These are phyloP conservation scores for Brienomyrus brachyistius DNA, from an alignment of 2,113 vertebrate species.

Conservation along the genomic window DNA sequence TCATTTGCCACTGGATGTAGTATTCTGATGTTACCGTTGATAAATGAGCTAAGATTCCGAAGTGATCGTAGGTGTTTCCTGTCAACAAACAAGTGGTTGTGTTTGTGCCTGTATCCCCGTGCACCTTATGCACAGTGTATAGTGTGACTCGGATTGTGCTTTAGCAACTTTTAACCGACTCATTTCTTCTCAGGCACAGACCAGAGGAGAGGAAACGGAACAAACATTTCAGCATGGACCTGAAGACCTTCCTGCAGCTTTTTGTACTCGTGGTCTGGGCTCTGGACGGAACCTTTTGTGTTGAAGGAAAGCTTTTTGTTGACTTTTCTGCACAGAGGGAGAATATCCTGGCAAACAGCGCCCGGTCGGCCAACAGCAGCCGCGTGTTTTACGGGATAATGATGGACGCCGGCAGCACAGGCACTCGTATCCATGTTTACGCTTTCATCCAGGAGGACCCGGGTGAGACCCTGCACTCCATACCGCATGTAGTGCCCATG, in stretches of 20 bases:
- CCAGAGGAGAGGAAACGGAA: neutral
- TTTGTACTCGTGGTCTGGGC: conserved; percentile 41
- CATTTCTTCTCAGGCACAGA: neutral
- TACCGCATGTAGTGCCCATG: neutral
- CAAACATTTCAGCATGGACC: conserved; percentile 37
- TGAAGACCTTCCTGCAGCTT: conserved; percentile 25
- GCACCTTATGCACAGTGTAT: neutral
- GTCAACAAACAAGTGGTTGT: conserved; percentile 7
- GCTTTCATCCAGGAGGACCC: conserved; percentile 74
- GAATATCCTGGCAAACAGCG: conserved; percentile 61
- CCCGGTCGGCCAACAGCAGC: conserved; percentile 69
- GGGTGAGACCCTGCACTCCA: conserved; percentile 52
- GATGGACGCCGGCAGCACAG: conserved; percentile 96
- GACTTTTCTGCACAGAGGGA: conserved; percentile 56
- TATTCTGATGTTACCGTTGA: neutral
- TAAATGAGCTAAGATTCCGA: neutral
- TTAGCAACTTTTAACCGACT: neutral
- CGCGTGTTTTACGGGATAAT: conserved; percentile 83
- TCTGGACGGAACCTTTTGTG: conserved; percentile 30
- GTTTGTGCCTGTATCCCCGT: neutral
- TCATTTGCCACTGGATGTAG: neutral
- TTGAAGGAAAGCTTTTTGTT: conserved; percentile 36
- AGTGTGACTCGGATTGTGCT: conserved; percentile 18
- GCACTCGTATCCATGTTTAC: conserved; percentile 90
- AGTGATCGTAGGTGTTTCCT: neutral